Conservation (phyloP, 2,113 vertebrate genomes). For the Rattus rattus region DNA sequence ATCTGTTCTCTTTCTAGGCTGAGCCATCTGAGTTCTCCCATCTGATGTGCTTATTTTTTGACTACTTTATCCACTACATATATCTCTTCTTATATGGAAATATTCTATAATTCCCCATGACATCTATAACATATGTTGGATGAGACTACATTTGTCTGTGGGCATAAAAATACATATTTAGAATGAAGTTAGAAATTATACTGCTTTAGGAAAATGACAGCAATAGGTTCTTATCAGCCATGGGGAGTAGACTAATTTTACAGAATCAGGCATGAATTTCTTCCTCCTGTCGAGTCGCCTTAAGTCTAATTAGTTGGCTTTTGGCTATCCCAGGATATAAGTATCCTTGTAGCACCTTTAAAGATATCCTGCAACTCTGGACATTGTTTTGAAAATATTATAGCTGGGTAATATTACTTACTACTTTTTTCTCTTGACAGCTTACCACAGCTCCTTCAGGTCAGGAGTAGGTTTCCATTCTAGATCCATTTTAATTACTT, state of each 20-base stretch:
- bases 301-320: neutral
- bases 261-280: neutral
- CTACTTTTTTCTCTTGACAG: neutral
- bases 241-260: neutral
- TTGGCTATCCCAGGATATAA: neutral
- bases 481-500: neutral
- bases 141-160: neutral
- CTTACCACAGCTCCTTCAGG: neutral
- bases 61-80: neutral
- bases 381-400: neutral
- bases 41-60: neutral
- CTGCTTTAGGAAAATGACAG: neutral
- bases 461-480: neutral
- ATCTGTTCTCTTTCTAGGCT: neutral
- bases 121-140: neutral
- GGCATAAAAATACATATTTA: neutral
- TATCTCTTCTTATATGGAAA: neutral
- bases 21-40: neutral
- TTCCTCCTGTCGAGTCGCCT: neutral
- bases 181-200: neutral
- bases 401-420: neutral
- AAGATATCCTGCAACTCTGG: neutral
- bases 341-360: neutral
- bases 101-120: neutral
- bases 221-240: neutral